A percentile compares a stretch with the other conserved stretches of the same genome.
phyloP scores from a whole-genome alignment of 1,140 invertebrate species.

The Apis florea region DNA sequence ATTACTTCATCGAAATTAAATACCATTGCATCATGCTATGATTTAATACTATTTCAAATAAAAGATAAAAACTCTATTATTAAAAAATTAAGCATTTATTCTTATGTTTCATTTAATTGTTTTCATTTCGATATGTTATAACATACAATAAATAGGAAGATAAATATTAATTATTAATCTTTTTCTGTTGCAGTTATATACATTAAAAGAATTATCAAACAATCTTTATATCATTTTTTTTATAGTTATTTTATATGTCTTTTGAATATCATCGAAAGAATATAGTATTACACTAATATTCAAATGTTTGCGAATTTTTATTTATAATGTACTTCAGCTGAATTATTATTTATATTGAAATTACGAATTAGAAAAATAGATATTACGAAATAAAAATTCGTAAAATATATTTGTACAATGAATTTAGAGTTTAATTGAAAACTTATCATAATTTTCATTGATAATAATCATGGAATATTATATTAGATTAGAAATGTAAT shows the following conservation, averaged over 20 bases:
- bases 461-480: neutral
- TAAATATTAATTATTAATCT: neutral
- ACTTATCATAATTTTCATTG: neutral
- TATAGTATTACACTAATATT: neutral
- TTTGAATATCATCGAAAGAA: neutral
- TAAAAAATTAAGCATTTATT: neutral
- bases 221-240: too few species aligned
- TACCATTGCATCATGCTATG: neutral
- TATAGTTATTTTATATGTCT: too few species aligned
- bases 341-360: neutral
- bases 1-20: neutral
- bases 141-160: neutral
- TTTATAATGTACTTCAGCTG: neutral
- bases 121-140: too few species aligned
- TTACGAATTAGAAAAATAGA: neutral
- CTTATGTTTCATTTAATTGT: neutral
- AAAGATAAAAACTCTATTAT: neutral
- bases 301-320: neutral
- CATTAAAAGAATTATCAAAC: neutral
- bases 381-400: neutral
- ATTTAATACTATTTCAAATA: neutral
- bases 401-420: neutral
- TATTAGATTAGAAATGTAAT: neutral
- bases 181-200: too few species aligned
- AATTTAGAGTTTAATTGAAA: neutral